Percentiles rank a stretch among this genome's conserved stretches.
phyloP scores from a whole-genome alignment of 2,797 vertebrate species.

The Cottoperca gobio region DNA sequence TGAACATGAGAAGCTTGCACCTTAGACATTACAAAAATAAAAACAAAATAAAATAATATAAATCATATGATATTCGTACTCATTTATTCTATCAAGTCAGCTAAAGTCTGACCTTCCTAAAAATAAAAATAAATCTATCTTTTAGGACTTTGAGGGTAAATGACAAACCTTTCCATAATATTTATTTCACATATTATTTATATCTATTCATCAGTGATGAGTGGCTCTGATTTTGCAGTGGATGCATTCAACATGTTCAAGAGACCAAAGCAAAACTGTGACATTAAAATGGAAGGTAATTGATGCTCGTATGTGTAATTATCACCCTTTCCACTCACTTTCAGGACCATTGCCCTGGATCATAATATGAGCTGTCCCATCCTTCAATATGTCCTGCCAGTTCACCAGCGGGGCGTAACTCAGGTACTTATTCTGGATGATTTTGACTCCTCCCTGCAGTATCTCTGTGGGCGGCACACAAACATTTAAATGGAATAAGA shows the following conservation, averaged over 20 bases:
- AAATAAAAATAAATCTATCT: too few relatives aligned
- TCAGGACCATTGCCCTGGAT: constrained; percentile 85
- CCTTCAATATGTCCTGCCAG: constrained; percentile 93
- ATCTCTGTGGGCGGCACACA: constrained; percentile 87
- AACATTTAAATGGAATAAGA: constrained; percentile 47
- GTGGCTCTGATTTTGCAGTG: too few relatives aligned
- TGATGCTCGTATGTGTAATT: neutral
- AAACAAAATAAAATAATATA: too few relatives aligned
- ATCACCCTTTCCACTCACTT: constrained; percentile 69
- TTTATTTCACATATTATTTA: too few relatives aligned
- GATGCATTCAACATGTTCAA: constrained; percentile 5
- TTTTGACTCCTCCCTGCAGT: constrained; percentile 91
- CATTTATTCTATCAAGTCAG: too few relatives aligned
- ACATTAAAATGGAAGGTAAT: neutral
- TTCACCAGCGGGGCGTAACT: constrained; percentile 90
- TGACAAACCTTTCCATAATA: too few relatives aligned
- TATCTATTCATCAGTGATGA: too few relatives aligned
- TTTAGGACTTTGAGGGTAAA: too few relatives aligned
- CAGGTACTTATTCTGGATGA: constrained; percentile 90
- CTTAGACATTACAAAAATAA: too few relatives aligned
- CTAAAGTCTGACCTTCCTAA: too few relatives aligned
- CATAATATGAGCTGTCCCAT: constrained; percentile 74
- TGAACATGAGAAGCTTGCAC: too few relatives aligned
- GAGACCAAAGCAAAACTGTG: neutral
- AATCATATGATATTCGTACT: too few relatives aligned